Evolutionary conservation across 2,888 invertebrate genomes (phyloP), one percentile per base, ranked within the genome.

Genomic region (Listrodromus nycthemerus): DNA sequence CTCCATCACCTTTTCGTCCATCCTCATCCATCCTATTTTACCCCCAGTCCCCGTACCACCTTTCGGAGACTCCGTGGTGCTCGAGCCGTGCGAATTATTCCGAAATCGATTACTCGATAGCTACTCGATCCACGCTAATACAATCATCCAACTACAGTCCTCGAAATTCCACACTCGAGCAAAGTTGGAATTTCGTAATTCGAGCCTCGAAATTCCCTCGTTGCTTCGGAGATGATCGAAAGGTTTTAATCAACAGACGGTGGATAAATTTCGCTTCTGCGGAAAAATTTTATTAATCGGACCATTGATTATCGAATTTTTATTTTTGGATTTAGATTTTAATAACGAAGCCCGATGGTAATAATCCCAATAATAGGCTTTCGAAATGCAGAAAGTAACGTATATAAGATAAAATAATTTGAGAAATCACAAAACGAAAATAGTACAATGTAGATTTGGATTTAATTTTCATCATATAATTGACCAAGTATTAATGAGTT

Each of bases 41-140:
- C 16, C 13, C 41, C 8, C 10, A 19, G 3, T 3, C 21, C 21
- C 58, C 1, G 1, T n/a, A n/a, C 21, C 61, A 10, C 27, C 45
- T 8, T 58, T 5, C 16, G 41, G 41, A 58, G 27, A 3, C 10
- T 45, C n/a, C 27, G 58, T 2, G 27, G n/a, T n/a, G 13, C 33
- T 13, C 37, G 37, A 30, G 4, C 4, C 41, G 71, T 24, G 71
- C n/a, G 71, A 58, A 71, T 58, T 71, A 61, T 61, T 58, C 24
- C 58, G n/a, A 6, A 24, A 74, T 74, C 74, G 63, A 74, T 50
- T 45, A 27, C 41, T 63, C 48, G 63, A 63, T 27, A 21, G 16
- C 61, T 61, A 45, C 27, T n/a, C 61, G 16, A 61, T 30, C 30
- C 61, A 5, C 30, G 16, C 13, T 30, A 16, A 61, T 61, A 7